A percentile compares a stretch with the other conserved stretches of the same genome.
These are phyloP conservation scores for Sesia bembeciformis DNA, from an alignment of 2,888 invertebrate species.

Conservation along the genomic window DNA sequence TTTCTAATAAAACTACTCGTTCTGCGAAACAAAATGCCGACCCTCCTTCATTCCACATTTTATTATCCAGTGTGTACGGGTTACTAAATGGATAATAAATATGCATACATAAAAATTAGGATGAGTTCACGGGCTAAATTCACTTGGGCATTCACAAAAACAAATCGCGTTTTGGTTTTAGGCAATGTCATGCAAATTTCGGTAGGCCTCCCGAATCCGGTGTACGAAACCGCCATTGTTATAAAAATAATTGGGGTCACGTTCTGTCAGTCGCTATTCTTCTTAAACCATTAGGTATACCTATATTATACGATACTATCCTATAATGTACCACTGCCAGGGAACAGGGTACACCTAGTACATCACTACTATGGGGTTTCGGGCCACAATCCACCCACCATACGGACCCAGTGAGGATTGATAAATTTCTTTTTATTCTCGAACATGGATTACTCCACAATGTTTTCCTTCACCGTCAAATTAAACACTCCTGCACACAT, in stretches of 20 bases:
- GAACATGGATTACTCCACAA: no score
- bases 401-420: no score
- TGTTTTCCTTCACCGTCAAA: no score
- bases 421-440: no score
- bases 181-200: slow-evolving; percentile 61
- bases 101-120: slow-evolving; percentile 35
- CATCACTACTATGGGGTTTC: no score
- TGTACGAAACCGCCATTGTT: slow-evolving; percentile 53
- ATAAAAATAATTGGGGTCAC: slow-evolving; percentile 61
- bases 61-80: slow-evolving; percentile 8
- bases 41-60: background rate
- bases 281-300: background rate
- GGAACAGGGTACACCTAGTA: no score
- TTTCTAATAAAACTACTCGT: background rate
- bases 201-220: slow-evolving; percentile 35
- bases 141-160: slow-evolving; percentile 37
- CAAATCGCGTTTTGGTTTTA: slow-evolving; percentile 46
- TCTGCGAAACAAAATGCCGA: background rate
- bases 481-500: no score
- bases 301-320: background rate
- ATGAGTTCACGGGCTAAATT: slow-evolving; percentile 22
- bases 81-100: slow-evolving; percentile 21
- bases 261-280: slow-evolving; percentile 28
- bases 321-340: background rate
- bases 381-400: no score